Percentiles rank a stretch among this genome's conserved stretches.
phyloP scores from a whole-genome alignment of 1,140 invertebrate genomes.

The Penaeus vannamei region DNA sequence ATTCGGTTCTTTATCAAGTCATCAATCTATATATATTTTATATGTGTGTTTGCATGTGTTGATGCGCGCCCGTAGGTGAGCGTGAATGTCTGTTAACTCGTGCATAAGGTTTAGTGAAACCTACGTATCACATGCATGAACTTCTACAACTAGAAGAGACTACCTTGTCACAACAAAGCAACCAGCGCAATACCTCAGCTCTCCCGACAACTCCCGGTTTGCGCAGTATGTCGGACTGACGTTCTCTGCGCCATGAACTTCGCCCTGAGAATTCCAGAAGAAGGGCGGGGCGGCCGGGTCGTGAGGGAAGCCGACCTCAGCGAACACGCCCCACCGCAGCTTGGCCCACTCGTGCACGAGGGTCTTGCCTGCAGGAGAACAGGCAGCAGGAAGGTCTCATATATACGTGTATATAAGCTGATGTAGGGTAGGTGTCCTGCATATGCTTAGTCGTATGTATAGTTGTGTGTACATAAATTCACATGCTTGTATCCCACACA shows the following conservation, averaged over 20 bases:
- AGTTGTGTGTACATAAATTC: no score
- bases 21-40: background rate
- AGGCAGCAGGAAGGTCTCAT: no score
- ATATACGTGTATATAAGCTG: no score
- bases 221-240: no score
- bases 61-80: background rate
- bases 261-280: slow-evolving; percentile 20
- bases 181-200: no score
- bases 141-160: no score
- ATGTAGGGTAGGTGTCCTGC: no score
- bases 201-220: no score
- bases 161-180: no score
- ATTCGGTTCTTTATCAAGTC: background rate
- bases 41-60: slow-evolving; percentile 36
- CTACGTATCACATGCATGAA: no score
- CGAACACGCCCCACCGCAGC: slow-evolving; percentile 71
- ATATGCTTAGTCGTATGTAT: no score
- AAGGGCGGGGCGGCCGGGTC: slow-evolving; percentile 66
- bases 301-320: slow-evolving; percentile 69
- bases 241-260: background rate
- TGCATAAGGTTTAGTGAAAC: background rate
- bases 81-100: background rate
- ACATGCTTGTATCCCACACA: no score
- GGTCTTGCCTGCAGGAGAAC: slow-evolving; percentile 68
- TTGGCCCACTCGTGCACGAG: slow-evolving; percentile 71